phyloP scores from a whole-genome alignment of 2,888 invertebrate genomes.

The Craniophora ligustri region DNA sequence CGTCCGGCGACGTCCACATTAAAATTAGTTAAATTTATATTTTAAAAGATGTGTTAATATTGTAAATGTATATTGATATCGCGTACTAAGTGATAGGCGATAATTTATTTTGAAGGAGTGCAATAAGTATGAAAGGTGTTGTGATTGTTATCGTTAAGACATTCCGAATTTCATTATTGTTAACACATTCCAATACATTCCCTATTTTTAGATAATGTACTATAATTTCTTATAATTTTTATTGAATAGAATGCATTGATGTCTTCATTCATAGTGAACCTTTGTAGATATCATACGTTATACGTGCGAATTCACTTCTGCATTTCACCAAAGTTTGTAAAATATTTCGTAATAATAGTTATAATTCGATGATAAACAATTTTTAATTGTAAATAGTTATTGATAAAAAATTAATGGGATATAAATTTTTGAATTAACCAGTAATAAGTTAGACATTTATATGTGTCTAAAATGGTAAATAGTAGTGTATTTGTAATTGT shows the following conservation, averaged over 20 bases:
- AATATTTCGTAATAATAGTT: conserved; percentile 86
- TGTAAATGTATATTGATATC: conserved; percentile 86
- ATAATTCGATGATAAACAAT: conserved; percentile 85
- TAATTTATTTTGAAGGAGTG: conserved; percentile 87
- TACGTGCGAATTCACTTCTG: conserved; percentile 82
- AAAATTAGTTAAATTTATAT: conserved; percentile 86
- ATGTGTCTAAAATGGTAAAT: conserved; percentile 86
- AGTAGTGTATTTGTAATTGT: conserved; percentile 88
- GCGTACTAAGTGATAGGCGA: conserved; percentile 80
- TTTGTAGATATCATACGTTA: conserved; percentile 80
- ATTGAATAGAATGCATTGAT: conserved; percentile 48
- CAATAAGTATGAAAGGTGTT: conserved; percentile 87
- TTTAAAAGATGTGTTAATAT: conserved; percentile 86
- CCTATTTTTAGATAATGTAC: conserved; percentile 63
- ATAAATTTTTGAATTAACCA: conserved; percentile 82
- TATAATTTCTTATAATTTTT: conserved; percentile 57
- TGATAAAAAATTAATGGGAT: conserved; percentile 73
- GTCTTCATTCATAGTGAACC: conserved; percentile 66
- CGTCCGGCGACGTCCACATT: conserved; percentile 76
- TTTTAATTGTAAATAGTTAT: conserved; percentile 87
- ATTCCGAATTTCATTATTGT: conserved; percentile 76
- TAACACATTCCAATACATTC: conserved; percentile 84
- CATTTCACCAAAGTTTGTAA: conserved; percentile 89
- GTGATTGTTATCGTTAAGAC: conserved; percentile 84
- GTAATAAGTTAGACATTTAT: conserved; percentile 79